Evolutionary conservation across 2,888 invertebrate species (phyloP).

Genomic region (Ophioninae sp.): DNA sequence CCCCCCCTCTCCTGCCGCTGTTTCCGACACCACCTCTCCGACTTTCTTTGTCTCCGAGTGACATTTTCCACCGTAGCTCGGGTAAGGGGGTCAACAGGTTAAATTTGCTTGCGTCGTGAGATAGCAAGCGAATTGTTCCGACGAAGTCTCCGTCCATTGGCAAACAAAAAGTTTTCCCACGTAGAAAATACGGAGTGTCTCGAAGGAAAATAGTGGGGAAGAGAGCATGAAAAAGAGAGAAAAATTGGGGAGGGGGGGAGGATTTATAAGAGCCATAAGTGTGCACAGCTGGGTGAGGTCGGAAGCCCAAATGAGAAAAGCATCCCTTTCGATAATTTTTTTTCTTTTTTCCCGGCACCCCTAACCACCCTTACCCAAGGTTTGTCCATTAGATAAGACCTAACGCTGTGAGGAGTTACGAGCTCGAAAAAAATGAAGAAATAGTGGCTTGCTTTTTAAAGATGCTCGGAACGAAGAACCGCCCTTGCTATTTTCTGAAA

Average conservation of each 20-base stretch:
- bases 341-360: not conserved
- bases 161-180: conserved; percentile 55
- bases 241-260: not conserved
- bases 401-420: conserved; percentile 19
- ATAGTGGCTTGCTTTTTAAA: conserved; percentile 21
- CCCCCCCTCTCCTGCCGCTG: not conserved
- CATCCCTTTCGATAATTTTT: conserved; percentile 15
- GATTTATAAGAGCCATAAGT: conserved; percentile 21
- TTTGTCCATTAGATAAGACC: conserved; percentile 28
- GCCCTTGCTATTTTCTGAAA: not conserved
- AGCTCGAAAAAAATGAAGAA: conserved; percentile 9
- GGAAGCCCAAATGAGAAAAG: conserved; percentile 6
- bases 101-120: conserved; percentile 57
- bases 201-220: not conserved
- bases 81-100: conserved; percentile 55
- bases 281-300: conserved; percentile 34
- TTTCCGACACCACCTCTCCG: not conserved
- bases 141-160: conserved; percentile 40
- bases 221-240: not conserved
- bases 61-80: conserved; percentile 5
- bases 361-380: conserved; percentile 17
- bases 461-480: not conserved
- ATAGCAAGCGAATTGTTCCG: conserved; percentile 51
- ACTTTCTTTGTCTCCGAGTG: conserved; percentile 11
- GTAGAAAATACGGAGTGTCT: conserved; percentile 32